Conservation (phyloP, 92 coral and sea anemone species). For the Pocillopora grandis region DNA sequence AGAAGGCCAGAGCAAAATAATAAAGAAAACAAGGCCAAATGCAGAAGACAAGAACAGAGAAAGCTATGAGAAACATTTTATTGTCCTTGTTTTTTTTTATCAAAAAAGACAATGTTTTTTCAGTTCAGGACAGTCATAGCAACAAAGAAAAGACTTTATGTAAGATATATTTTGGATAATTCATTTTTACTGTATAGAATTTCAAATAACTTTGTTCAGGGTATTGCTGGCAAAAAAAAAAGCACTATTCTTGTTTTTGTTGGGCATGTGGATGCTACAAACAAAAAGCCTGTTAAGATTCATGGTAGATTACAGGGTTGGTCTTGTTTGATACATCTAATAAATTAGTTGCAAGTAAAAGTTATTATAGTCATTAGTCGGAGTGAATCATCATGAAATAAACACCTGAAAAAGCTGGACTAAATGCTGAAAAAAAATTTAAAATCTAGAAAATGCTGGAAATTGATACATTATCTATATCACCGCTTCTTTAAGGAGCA, state of each 20-base stretch:
- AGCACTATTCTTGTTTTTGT: background rate
- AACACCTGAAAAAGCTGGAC: background rate
- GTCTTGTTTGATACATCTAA: background rate
- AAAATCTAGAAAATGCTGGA: slow-evolving; percentile 22
- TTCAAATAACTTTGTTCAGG: background rate
- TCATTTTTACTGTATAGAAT: background rate
- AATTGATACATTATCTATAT: background rate
- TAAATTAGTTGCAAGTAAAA: background rate
- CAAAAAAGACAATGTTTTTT: too few species aligned
- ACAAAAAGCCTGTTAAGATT: background rate
- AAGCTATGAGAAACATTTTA: background rate
- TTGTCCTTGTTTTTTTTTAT: too few species aligned
- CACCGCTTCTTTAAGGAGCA: background rate
- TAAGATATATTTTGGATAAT: too few species aligned
- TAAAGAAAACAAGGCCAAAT: background rate
- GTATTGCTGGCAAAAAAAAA: background rate
- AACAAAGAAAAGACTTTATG: too few species aligned
- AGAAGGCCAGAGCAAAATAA: slow-evolving; percentile 27
- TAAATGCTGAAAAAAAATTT: background rate
- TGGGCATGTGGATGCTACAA: background rate
- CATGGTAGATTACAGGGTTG: background rate
- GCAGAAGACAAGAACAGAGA: slow-evolving; percentile 13
- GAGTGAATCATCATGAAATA: background rate
- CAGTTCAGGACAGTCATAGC: too few species aligned
- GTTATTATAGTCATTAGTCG: background rate